Conservation (phyloP, 2,888 invertebrate genomes). For the Morpho helenor region DNA sequence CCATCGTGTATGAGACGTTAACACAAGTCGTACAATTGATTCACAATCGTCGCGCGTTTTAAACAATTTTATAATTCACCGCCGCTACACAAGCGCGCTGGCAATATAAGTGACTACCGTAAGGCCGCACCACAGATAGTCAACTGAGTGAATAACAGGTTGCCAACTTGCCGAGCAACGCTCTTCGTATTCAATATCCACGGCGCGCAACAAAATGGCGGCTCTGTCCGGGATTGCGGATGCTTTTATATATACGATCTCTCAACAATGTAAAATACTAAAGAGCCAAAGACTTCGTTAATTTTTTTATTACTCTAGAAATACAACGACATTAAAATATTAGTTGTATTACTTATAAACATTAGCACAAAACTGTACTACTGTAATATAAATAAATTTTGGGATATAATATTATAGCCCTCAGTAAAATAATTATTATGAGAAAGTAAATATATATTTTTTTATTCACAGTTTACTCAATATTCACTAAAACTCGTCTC, state of each 20-base stretch:
- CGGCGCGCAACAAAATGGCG: slow-evolving; percentile 43
- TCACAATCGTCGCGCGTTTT: slow-evolving; percentile 30
- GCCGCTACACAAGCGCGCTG: slow-evolving; percentile 33
- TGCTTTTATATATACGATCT: neutral
- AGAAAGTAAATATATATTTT: too few relatives aligned
- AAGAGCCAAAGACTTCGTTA: too few relatives aligned
- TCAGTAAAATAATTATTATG: too few relatives aligned
- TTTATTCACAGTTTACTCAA: too few relatives aligned
- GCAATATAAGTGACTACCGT: slow-evolving; percentile 32
- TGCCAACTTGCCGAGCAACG: slow-evolving; percentile 39
- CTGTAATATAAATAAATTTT: too few relatives aligned
- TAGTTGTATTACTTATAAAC: too few relatives aligned
- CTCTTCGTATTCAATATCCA: slow-evolving; percentile 27
- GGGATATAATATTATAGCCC: too few relatives aligned
- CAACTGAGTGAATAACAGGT: slow-evolving; percentile 40
- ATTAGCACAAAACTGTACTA: too few relatives aligned
- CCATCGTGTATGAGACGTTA: slow-evolving; percentile 73
- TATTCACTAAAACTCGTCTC: too few relatives aligned
- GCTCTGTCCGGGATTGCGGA: slow-evolving; percentile 18
- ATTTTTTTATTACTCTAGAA: too few relatives aligned
- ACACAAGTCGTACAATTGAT: slow-evolving; percentile 35
- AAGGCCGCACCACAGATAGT: slow-evolving; percentile 33
- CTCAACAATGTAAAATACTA: too few relatives aligned
- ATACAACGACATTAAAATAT: too few relatives aligned
- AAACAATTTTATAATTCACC: slow-evolving; percentile 30